Base-by-base conservation (phyloP, 2,113 vertebrate species). In the Callipepla squamata region DNA sequence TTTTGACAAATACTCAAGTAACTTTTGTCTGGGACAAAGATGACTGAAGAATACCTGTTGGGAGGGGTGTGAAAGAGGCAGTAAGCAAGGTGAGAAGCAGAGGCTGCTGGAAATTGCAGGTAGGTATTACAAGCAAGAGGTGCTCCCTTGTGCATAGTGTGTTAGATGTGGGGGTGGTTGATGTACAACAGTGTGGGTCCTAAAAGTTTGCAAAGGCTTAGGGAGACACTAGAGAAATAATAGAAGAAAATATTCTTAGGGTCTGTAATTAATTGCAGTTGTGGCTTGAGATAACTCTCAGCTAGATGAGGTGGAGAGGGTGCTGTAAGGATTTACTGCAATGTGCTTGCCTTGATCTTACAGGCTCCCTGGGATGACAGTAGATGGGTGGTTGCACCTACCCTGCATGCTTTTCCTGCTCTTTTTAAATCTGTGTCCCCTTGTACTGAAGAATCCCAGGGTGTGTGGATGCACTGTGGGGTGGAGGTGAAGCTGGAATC, bases 401-500 rank as follows among this genome's bases (percentile, higher is more conserved):
- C 1, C 11, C 23, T 61, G 11, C 3, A 7, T 3, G 1, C 6
- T 3, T 9, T 16, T 20, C 8, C 12, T 1, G 14, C 2, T 8
- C 13, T 34, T 81, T 63, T n/a, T 45, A 68, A 23, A n/a, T 11
- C 32, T 81, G 11, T 1, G 1, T 26, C 20, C 20, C 17, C 20
- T 53, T 58, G 11, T n/a, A 7, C 36, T 45, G 23, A 59, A 53
- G 66, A 15, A 91, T 57, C 7, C 11, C 44, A 1, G 2, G 0
- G 2, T 25, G 4, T 23, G 15, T 11, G 36, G 36, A 44, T 40
- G 47, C 13, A 7, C 11, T 14, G 28, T 6, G 28, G 44, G 4
- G 5, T 0, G 18, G 44, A 38, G 62, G 13, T n/a, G 62, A 30
- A 84, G 23, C 18, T 47, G 23, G 36, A 14, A 17, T 17, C 4